A percentile compares a stretch with the other conserved stretches of the same genome.
Conservation (phyloP, 2,113 vertebrate species). For the Callospermophilus lateralis region DNA sequence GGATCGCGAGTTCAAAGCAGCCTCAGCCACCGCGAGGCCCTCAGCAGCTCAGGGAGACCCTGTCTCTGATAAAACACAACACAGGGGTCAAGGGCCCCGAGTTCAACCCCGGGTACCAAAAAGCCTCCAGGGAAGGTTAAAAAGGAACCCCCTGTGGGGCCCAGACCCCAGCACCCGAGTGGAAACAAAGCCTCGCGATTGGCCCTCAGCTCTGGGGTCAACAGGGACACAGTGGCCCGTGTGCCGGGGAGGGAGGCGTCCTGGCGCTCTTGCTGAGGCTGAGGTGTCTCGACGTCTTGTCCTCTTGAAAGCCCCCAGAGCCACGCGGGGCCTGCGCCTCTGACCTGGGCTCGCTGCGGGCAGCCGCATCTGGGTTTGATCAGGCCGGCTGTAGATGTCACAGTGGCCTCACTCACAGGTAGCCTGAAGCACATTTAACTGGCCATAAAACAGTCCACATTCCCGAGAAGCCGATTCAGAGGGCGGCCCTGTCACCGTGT, state of each 20-base stretch:
- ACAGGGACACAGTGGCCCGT: accelerated
- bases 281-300: conserved; percentile 51
- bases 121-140: background rate
- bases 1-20: no score
- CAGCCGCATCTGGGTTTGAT: conserved; percentile 88
- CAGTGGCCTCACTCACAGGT: conserved; percentile 90
- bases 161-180: background rate
- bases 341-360: conserved; percentile 83
- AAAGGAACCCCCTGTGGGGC: background rate
- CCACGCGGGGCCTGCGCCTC: conserved; percentile 70
- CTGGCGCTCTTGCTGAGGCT: accelerated
- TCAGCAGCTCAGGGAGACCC: no score
- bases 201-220: background rate
- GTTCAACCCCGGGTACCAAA: no score
- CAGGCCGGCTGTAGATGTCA: conserved; percentile 88
- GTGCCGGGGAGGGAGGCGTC: background rate
- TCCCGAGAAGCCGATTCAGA: conserved; percentile 81
- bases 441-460: conserved; percentile 88
- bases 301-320: conserved; percentile 71
- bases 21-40: no score
- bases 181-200: background rate
- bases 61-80: no score
- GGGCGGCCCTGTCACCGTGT: conserved; percentile 72
- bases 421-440: conserved; percentile 87
- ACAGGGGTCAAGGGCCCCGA: no score